A percentile compares a stretch with the other conserved stretches of the same genome.
phyloP scores from a whole-genome alignment of 2,888 invertebrate genomes.

The Pollenia griseotomentosa region DNA sequence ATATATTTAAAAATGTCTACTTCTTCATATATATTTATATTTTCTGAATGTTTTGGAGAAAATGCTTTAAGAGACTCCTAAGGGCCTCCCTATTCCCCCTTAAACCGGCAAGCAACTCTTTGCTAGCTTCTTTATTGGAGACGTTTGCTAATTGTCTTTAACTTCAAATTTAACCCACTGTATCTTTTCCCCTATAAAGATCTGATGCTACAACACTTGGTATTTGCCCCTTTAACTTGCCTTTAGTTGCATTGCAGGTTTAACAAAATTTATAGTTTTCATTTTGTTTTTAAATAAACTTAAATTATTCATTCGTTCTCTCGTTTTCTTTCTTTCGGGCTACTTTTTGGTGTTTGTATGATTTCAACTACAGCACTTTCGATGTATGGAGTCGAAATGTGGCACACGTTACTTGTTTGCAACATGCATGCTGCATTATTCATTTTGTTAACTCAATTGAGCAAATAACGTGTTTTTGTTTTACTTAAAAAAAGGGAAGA shows the following conservation, averaged over 20 bases:
- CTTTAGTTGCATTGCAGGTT: background rate
- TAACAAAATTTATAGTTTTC: constrained; percentile 2
- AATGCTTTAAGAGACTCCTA: no score
- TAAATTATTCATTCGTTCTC: constrained; percentile 34
- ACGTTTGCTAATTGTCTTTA: no score
- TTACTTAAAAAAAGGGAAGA: background rate
- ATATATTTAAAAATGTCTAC: no score
- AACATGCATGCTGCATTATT: constrained; percentile 35
- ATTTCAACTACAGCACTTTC: background rate
- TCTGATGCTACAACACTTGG: background rate
- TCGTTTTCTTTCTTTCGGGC: background rate
- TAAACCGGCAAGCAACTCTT: no score
- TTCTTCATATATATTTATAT: no score
- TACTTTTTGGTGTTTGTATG: background rate
- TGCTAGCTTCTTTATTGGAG: no score
- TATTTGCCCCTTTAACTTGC: background rate
- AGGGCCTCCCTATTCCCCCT: no score
- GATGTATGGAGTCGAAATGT: no score
- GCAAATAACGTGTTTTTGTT: constrained; percentile 41
- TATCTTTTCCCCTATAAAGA: no score
- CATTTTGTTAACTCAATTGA: constrained; percentile 47
- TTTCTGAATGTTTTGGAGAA: no score
- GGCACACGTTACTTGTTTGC: background rate
- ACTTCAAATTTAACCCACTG: no score
- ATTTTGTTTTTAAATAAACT: constrained; percentile 39